Percentiles rank a stretch among this genome's conserved stretches.
phyloP scores from a whole-genome alignment of 2,797 vertebrate species.

The Kryptolebias ocellatus region DNA sequence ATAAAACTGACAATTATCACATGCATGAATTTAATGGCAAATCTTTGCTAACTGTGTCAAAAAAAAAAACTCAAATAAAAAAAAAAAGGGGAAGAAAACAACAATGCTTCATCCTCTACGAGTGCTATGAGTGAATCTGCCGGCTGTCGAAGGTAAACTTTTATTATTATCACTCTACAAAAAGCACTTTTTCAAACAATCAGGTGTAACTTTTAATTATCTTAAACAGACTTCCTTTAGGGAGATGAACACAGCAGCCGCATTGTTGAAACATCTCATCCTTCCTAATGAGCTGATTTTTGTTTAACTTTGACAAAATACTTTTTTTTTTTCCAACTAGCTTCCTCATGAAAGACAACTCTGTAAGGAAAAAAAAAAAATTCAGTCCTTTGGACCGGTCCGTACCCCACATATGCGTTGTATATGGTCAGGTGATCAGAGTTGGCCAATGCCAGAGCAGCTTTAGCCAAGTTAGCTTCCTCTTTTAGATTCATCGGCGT shows the following conservation, averaged over 20 bases:
- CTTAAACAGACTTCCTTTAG: too few species aligned
- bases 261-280: too few species aligned
- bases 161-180: too few species aligned
- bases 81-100: too few species aligned
- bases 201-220: too few species aligned
- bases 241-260: too few species aligned
- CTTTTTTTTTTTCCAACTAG: background rate
- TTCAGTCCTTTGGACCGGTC: background rate
- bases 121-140: background rate
- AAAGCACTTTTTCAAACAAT: too few species aligned
- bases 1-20: background rate
- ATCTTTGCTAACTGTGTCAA: too few species aligned
- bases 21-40: background rate
- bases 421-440: slow-evolving; percentile 97
- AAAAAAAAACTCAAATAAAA: too few species aligned
- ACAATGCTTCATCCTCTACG: background rate
- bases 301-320: too few species aligned
- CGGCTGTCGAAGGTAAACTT: too few species aligned
- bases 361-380: background rate
- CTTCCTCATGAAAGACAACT: background rate
- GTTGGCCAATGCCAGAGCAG: slow-evolving; percentile 86
- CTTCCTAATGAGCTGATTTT: too few species aligned
- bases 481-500: slow-evolving; percentile 95
- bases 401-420: slow-evolving; percentile 91
- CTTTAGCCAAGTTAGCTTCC: slow-evolving; percentile 94